Evolutionary conservation across 30 jellyfish, hydroid and myxozoan genomes (phyloP), one percentile per base, ranked within the genome.

Genomic region (Hydractinia echinata): DNA sequence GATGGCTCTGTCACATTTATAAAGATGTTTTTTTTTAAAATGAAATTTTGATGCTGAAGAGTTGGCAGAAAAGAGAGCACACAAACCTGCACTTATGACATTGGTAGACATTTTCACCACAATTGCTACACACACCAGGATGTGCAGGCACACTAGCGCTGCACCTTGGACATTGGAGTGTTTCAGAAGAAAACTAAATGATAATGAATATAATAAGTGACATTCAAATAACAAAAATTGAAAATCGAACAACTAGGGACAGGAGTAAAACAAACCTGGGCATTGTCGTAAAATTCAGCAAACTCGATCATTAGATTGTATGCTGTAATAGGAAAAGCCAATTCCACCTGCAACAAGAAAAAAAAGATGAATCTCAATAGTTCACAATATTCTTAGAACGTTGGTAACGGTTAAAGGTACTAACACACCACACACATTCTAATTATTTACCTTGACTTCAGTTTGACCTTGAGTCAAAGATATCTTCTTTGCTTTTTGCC

Each of bases 131-230:
- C 3, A 91, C 88, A 8, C 97, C 97, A 18, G 97, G 97, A 66
- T 91, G 94, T 5, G 97, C 97, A 52, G 93, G 97, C 0, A 91
- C 97, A 53, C 95, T 86, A 4, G 97, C 97, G 71, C 97, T 91
- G 83, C 97, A 91, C 74, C 97, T 79, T 60, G 97, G 97, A 80
- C 97, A 91, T 54, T 91, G 97, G 67, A 91, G 82, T 19, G 96
- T 87, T 67, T 91, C 97, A 0, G 97, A 83, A 30, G 97, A 86
- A 67, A 91, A 76, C 95, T 89, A 66, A 52, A 87, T 58, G 49
- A 20, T 53, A 5, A 19, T 1, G 0, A 7, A 13, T 1, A 7
- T 8, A 66, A 7, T 66, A 1, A 7, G 5, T 66, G 76, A 8
- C 4, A 66, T 18, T 60, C 3, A 13, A 60, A 60, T 13, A 60